Percentiles rank a stretch among this genome's conserved stretches.
Conservation (phyloP, 2,113 vertebrate genomes). For the Erinaceus europaeus region DNA sequence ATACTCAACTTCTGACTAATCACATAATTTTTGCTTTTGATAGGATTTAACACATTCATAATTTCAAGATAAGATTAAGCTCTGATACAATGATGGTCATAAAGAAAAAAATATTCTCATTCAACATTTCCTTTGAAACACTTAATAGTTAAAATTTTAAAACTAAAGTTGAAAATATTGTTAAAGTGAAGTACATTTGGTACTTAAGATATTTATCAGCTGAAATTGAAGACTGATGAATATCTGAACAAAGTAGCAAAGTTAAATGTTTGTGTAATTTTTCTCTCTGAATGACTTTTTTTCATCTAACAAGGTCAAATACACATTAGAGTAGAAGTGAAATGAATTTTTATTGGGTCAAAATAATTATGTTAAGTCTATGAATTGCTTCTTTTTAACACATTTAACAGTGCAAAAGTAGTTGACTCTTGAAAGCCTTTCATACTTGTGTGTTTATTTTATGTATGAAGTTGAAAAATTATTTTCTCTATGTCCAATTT, state of each 20-base stretch:
- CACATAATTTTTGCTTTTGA: background rate
- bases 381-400: slow-evolving; percentile 25
- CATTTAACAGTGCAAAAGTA: background rate
- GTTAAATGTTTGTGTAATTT: slow-evolving; percentile 57
- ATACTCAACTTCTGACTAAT: slow-evolving; percentile 19
- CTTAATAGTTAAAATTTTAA: background rate
- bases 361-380: slow-evolving; percentile 33
- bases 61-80: slow-evolving; percentile 45
- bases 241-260: slow-evolving; percentile 51
- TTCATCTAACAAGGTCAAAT: slow-evolving; percentile 52
- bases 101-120: slow-evolving; percentile 15
- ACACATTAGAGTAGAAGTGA: background rate
- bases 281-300: slow-evolving; percentile 21
- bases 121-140: slow-evolving; percentile 49
- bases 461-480: background rate
- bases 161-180: background rate
- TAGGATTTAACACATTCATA: slow-evolving; percentile 3
- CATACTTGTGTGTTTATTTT: slow-evolving; percentile 6
- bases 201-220: slow-evolving; percentile 62
- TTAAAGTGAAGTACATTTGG: slow-evolving; percentile 50
- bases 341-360: slow-evolving; percentile 46
- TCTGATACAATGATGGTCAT: slow-evolving; percentile 19
- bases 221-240: slow-evolving; percentile 60
- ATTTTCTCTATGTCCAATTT: background rate
- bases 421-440: slow-evolving; percentile 40